Evolutionary conservation across 2,797 vertebrate species (phyloP).

Genomic region (Acestrorhynchus altus): DNA sequence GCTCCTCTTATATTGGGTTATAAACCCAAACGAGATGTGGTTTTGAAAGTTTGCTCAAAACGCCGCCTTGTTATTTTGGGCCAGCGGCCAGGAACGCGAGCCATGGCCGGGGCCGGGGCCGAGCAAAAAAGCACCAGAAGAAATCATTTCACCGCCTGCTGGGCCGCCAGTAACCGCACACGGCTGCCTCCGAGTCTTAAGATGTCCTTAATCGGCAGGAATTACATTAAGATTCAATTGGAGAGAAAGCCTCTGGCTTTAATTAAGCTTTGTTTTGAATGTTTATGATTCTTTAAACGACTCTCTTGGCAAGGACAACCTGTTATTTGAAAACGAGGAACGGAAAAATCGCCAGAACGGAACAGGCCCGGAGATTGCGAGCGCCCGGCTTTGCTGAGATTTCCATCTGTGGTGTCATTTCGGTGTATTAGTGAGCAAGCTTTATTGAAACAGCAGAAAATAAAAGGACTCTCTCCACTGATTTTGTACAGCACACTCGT

Average conservation of each 20-base stretch:
- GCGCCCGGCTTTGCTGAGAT: constrained; percentile 20
- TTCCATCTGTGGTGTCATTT: constrained; percentile 33
- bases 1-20: constrained; percentile 42
- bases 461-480: neutral
- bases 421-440: constrained; percentile 5
- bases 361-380: constrained; percentile 23
- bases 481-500: neutral
- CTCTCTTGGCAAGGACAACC: constrained; percentile 33
- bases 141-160: constrained; percentile 22
- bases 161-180: constrained; percentile 39
- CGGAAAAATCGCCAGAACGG: neutral
- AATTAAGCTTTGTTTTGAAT: constrained; percentile 53
- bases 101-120: neutral
- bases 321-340: constrained; percentile 24
- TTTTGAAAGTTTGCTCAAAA: constrained; percentile 52
- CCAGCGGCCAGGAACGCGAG: constrained; percentile 48
- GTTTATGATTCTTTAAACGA: constrained; percentile 54
- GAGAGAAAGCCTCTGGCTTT: constrained; percentile 32
- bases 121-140: neutral
- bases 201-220: constrained; percentile 47
- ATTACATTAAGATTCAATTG: constrained; percentile 48
- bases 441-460: constrained; percentile 34
- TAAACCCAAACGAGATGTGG: constrained; percentile 55
- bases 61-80: constrained; percentile 53
- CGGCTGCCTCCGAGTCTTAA: constrained; percentile 1